Evolutionary conservation across 1,140 invertebrate species (phyloP), one percentile per base, ranked within the genome.

Genomic region (Ladona fulva): DNA sequence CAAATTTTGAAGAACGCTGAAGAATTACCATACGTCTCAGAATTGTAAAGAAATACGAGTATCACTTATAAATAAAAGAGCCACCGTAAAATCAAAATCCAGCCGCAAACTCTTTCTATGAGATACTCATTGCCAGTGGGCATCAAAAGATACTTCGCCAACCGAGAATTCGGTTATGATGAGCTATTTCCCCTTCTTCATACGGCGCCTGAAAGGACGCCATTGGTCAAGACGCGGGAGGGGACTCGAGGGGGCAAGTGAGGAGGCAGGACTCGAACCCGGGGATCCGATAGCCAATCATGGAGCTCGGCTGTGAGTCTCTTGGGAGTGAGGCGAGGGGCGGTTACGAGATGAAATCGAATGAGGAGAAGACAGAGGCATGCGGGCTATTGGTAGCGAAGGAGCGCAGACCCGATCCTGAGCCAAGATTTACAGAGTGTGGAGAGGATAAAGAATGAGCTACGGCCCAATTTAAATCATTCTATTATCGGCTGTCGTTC

Each of bases 151-250:
- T 12, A 37, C 8, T 37, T 8, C 1, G 1, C 29, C 29, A 37
- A 37, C 29, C 29, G 29, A 37, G 29, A 37, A 37, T 8, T 37
- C 29, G 29, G 29, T 37, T 37, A 37, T 37, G 29, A 37, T 37
- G 29, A 8, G 8, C 1, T 37, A n/a, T n/a, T n/a, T n/a, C n/a
- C n/a, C n/a, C 29, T 37, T 37, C 29, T 37, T 37, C n/a, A n/a
- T n/a, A 52, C 44, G 44, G 19, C 10, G 44, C n/a, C 44, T 52
- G 44, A 52, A 52, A 66, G 52, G 52, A 3, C 52, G 52, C 52
- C 52, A 66, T 66, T 66, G 52, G 52, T 66, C 52, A 37, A 37
- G 52, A 66, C 52, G n/a, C n/a, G n/a, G n/a, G n/a, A n/a, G n/a
- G n/a, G n/a, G n/a, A n/a, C n/a, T n/a, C n/a, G 5, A 66, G 12